Conservation (phyloP, 2,113 vertebrate species). For the Pantherophis guttatus region DNA sequence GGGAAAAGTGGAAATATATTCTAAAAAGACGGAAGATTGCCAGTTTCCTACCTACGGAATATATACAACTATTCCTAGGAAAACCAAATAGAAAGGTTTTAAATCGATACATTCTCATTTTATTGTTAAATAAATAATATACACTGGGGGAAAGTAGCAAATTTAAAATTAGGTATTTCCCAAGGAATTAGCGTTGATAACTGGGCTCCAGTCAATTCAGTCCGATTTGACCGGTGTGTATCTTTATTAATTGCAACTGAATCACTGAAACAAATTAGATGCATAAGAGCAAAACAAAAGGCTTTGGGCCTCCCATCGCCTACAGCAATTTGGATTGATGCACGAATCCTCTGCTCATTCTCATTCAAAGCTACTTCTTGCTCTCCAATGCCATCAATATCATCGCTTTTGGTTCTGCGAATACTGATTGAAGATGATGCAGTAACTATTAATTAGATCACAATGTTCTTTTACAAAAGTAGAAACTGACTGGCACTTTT, state of each 20-base stretch:
- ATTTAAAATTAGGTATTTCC: conserved; percentile 39
- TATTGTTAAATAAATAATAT: neutral
- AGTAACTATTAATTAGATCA: conserved; percentile 63
- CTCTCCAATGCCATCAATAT: conserved; percentile 62
- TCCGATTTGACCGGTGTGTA: conserved; percentile 25
- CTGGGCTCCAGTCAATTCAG: conserved; percentile 34
- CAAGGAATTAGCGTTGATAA: conserved; percentile 31
- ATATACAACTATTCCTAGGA: conserved; percentile 45
- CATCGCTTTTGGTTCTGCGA: conserved; percentile 52
- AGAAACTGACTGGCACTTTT: conserved; percentile 33
- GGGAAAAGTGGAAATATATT: conserved; percentile 38
- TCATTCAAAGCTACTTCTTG: conserved; percentile 49
- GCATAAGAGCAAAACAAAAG: conserved; percentile 48
- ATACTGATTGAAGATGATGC: conserved; percentile 44
- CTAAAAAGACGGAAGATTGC: conserved; percentile 43
- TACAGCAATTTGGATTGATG: conserved; percentile 40
- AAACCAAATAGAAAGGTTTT: conserved; percentile 47
- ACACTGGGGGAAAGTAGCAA: neutral
- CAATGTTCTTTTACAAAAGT: conserved; percentile 44
- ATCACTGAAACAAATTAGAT: conserved; percentile 43
- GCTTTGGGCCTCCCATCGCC: conserved; percentile 34
- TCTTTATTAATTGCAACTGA: conserved; percentile 44
- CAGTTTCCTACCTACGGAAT: conserved; percentile 46
- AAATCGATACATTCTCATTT: conserved; percentile 29
- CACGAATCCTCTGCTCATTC: conserved; percentile 56